Evolutionary conservation across 2,113 vertebrate species (phyloP).

Genomic region (Sphyrna mokarran): DNA sequence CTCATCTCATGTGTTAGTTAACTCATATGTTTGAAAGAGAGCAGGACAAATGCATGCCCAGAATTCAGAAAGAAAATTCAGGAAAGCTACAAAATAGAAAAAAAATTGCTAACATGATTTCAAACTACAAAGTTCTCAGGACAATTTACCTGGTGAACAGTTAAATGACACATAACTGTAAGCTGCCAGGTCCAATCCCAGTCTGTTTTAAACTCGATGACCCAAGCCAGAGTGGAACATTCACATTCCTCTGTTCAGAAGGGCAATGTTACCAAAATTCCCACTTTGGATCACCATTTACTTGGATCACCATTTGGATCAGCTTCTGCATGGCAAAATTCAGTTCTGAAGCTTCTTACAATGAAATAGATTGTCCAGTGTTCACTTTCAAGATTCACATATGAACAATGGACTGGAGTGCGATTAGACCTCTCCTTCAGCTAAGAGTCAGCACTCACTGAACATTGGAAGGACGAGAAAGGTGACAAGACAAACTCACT

Average conservation of each 20-base stretch:
- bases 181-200: neutral
- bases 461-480: neutral
- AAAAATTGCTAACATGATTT: neutral
- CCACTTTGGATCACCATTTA: neutral
- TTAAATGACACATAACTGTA: neutral
- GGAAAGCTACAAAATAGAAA: neutral
- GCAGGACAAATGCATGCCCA: neutral
- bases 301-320: neutral
- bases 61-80: neutral
- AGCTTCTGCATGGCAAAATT: neutral
- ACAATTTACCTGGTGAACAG: neutral
- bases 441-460: neutral
- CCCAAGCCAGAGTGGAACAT: neutral
- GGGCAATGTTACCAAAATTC: neutral
- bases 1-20: neutral
- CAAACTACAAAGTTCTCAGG: neutral
- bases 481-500: too few relatives aligned
- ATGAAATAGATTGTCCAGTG: neutral
- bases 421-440: neutral
- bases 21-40: neutral
- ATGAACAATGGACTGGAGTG: neutral
- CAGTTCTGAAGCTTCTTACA: neutral
- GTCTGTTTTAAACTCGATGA: neutral
- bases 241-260: neutral
- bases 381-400: neutral